These are phyloP conservation scores for Clupea harengus DNA, from an alignment of 2,113 vertebrate genomes.

Conservation along the genomic window DNA sequence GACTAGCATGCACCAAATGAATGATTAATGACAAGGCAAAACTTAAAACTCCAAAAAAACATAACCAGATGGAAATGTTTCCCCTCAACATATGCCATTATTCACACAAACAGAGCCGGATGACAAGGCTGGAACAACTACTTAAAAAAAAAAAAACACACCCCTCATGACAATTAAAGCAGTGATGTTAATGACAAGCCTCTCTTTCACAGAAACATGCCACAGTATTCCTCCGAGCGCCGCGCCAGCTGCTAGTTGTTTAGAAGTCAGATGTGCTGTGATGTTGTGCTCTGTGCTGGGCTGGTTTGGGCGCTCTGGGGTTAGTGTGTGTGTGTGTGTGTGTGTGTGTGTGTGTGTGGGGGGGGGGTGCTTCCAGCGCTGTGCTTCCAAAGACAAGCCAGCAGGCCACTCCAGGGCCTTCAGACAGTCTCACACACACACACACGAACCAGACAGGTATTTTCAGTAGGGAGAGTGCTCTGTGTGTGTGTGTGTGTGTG, in stretches of 20 bases:
- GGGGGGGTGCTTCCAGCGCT: too few relatives aligned
- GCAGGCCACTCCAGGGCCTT: too few relatives aligned
- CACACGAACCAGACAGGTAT: too few relatives aligned
- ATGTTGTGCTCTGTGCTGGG: neutral
- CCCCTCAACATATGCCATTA: neutral
- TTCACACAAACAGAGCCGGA: neutral
- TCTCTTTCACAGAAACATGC: neutral
- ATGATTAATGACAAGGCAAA: neutral
- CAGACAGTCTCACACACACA: too few relatives aligned
- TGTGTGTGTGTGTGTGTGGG: neutral
- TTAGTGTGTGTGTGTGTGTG: neutral
- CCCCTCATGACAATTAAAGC: neutral
- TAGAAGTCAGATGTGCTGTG: neutral
- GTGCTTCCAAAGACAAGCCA: too few relatives aligned
- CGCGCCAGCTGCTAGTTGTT: neutral
- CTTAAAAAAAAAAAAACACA: neutral
- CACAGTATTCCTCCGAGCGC: neutral
- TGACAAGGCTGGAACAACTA: neutral
- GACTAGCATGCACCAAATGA: neutral
- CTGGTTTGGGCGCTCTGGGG: neutral
- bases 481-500: too few relatives aligned
- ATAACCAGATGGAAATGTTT: neutral
- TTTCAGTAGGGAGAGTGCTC: too few relatives aligned
- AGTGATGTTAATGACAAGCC: neutral
- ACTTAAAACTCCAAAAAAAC: neutral